Evolutionary conservation across 2,113 vertebrate species (phyloP).

Genomic region (Plecotus auritus): DNA sequence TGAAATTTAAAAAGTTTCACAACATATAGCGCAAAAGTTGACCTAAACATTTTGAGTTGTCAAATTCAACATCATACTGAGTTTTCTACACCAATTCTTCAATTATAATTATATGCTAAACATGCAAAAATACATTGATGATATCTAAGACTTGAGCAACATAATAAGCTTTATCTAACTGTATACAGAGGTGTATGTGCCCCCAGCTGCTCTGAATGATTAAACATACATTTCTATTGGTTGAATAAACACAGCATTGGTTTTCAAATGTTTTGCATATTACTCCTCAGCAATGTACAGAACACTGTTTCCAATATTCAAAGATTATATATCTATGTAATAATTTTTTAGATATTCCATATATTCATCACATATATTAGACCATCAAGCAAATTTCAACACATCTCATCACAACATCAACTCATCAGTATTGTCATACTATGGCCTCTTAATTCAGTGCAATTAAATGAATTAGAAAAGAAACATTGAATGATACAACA

Average conservation of each 20-base stretch:
- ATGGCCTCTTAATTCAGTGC: background rate
- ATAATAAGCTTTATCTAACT: background rate
- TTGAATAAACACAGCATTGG: background rate
- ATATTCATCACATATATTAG: background rate
- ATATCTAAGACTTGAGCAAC: background rate
- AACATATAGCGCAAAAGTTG: background rate
- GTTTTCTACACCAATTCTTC: background rate
- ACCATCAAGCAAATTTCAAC: background rate
- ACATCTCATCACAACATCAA: background rate
- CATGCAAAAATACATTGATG: background rate
- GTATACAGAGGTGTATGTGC: rapidly evolving
- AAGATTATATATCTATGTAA: background rate
- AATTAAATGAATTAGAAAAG: background rate
- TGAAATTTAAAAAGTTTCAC: background rate
- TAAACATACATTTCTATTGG: background rate
- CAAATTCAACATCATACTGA: background rate
- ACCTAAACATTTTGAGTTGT: background rate
- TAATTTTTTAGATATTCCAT: too few species aligned
- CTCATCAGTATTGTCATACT: background rate
- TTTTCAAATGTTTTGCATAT: background rate
- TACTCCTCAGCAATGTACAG: background rate
- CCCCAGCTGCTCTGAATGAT: background rate
- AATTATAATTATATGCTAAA: background rate
- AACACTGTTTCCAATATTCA: background rate
- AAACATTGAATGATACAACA: background rate